A percentile compares a stretch with the other conserved stretches of the same genome.
Evolutionary conservation across 2,797 vertebrate species (phyloP).

Genomic region (Hemitrygon akajei): DNA sequence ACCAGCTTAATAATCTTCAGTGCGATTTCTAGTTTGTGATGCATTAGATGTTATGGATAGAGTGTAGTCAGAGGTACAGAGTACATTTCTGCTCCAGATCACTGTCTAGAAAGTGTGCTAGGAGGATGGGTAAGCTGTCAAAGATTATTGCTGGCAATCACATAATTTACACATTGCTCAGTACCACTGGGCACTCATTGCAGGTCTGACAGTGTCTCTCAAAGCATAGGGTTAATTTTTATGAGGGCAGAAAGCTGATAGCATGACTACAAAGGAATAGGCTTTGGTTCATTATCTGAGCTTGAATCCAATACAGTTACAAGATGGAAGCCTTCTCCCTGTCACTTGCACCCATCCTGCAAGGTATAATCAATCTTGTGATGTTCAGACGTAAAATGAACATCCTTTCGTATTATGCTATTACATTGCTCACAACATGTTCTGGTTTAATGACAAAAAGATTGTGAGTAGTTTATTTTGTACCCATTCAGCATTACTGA

Average conservation of each 20-base stretch:
- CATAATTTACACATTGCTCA: background rate
- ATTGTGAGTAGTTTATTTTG: background rate
- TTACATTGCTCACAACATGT: background rate
- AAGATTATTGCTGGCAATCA: background rate
- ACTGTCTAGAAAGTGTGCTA: background rate
- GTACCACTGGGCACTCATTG: background rate
- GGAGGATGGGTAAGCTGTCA: background rate
- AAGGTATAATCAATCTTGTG: background rate
- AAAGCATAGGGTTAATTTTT: background rate
- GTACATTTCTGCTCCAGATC: background rate
- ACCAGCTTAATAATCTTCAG: background rate
- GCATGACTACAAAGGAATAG: background rate
- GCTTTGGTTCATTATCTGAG: background rate
- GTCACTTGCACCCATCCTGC: background rate
- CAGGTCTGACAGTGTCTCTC: background rate
- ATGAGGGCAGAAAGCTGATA: background rate
- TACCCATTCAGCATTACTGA: background rate
- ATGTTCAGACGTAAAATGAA: background rate
- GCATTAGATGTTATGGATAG: background rate
- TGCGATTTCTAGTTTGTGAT: background rate
- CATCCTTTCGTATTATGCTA: background rate
- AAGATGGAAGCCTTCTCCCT: background rate
- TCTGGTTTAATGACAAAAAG: background rate
- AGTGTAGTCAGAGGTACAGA: background rate
- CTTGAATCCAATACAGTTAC: background rate